These are phyloP conservation scores for Carollia perspicillata DNA, from an alignment of 2,113 vertebrate genomes.

Conservation along the genomic window DNA sequence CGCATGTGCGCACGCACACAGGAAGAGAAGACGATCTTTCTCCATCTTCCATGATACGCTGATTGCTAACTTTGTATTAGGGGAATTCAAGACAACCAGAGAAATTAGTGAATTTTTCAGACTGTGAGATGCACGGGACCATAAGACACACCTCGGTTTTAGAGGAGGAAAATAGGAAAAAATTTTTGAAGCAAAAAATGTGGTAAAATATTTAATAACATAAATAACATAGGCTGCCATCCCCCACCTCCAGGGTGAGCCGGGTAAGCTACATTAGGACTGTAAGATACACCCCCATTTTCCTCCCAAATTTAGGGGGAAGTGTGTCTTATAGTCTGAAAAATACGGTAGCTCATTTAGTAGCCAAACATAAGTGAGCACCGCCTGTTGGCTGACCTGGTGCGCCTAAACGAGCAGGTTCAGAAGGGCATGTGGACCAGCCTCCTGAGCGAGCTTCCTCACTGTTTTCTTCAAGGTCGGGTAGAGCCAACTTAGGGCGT, in stretches of 20 bases:
- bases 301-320: too few species aligned
- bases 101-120: not conserved
- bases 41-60: not conserved
- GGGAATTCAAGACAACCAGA: not conserved
- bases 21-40: not conserved
- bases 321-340: too few species aligned
- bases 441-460: not conserved
- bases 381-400: not conserved
- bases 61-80: slow-evolving; percentile 23
- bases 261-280: too few species aligned
- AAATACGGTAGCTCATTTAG: not conserved
- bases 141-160: too few species aligned
- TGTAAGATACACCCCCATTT: too few species aligned
- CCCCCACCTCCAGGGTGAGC: too few species aligned
- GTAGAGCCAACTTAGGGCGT: not conserved
- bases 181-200: too few species aligned
- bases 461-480: not conserved
- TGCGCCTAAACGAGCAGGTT: not conserved
- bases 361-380: not conserved
- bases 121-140: too few species aligned
- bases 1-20: not conserved
- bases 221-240: too few species aligned
- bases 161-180: too few species aligned
- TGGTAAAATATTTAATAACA: too few species aligned
- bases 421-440: not conserved